Conservation (phyloP, 1,140 invertebrate genomes). For the Pogonomyrmex barbatus region DNA sequence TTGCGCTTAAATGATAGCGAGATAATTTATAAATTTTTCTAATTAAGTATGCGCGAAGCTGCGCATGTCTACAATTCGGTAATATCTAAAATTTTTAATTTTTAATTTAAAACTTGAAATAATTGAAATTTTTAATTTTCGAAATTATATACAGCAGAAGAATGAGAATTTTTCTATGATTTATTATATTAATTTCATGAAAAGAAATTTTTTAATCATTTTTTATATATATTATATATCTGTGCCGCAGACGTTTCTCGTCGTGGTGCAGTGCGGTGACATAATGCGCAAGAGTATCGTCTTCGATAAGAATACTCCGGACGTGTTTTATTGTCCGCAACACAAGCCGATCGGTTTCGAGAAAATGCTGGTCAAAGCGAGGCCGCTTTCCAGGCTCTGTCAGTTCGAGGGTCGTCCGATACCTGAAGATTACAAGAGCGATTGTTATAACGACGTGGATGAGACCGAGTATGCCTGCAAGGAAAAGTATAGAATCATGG, state of each 20-base stretch:
- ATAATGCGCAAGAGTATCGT: conserved; percentile 94
- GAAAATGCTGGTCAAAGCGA: conserved; percentile 89
- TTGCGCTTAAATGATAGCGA: not conserved
- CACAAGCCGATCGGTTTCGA: conserved; percentile 91
- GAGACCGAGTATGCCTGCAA: conserved; percentile 93
- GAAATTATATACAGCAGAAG: not conserved
- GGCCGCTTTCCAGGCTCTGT: conserved; percentile 91
- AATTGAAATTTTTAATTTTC: not conserved
- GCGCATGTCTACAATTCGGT: not conserved
- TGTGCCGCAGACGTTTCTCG: conserved; percentile 64
- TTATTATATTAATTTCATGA: not conserved
- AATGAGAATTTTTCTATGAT: not conserved
- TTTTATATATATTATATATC: not conserved
- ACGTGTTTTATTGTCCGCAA: conserved; percentile 94
- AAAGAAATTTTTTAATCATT: not conserved
- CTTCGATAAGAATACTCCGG: conserved; percentile 93
- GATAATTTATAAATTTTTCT: not conserved
- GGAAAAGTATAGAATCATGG: conserved; percentile 94
- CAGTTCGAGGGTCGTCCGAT: conserved; percentile 91
- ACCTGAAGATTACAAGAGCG: conserved; percentile 92
- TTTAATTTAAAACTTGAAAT: not conserved
- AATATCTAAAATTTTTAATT: not conserved
- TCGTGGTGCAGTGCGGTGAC: conserved; percentile 87
- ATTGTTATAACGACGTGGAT: conserved; percentile 94
- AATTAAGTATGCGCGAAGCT: not conserved